phyloP scores from a whole-genome alignment of 1,140 invertebrate genomes.

The Drosophila subpulchrella region DNA sequence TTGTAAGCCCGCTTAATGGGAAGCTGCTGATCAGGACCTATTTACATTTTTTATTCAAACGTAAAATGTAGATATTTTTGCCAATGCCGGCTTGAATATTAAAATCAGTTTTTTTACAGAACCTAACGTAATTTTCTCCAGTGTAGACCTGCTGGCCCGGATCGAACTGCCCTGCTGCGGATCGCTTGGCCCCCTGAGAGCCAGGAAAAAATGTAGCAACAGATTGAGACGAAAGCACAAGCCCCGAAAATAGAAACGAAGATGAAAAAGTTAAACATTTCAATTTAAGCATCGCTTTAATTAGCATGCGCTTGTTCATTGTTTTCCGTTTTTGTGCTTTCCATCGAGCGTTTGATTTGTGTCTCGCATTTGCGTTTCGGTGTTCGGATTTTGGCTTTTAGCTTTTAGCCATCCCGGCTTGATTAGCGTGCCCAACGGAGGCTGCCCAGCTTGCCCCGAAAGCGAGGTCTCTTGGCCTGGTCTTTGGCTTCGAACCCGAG shows the following conservation, averaged over 20 bases:
- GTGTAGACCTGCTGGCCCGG: slow-evolving; percentile 24
- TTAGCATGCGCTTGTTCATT: slow-evolving; percentile 80
- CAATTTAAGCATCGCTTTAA: slow-evolving; percentile 79
- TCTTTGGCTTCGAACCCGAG: slow-evolving; percentile 41
- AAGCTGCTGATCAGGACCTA: too few relatives aligned
- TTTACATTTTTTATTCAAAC: too few relatives aligned
- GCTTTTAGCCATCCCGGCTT: slow-evolving; percentile 49
- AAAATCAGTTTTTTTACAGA: too few relatives aligned
- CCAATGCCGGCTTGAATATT: too few relatives aligned
- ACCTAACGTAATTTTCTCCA: not conserved
- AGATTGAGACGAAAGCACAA: slow-evolving; percentile 27
- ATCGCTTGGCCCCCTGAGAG: slow-evolving; percentile 29
- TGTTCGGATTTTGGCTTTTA: slow-evolving; percentile 12
- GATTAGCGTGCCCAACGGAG: slow-evolving; percentile 68
- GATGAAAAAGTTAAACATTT: slow-evolving; percentile 78
- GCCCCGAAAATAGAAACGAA: slow-evolving; percentile 27
- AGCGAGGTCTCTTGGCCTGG: slow-evolving; percentile 56
- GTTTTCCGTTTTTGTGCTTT: slow-evolving; percentile 69
- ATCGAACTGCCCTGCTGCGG: slow-evolving; percentile 46
- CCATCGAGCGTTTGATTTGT: slow-evolving; percentile 62
- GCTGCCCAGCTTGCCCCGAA: slow-evolving; percentile 68
- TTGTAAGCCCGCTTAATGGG: too few relatives aligned
- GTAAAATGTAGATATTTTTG: too few relatives aligned
- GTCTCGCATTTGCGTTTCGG: slow-evolving; percentile 47
- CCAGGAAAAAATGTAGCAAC: slow-evolving; percentile 1